Percentiles rank a stretch among this genome's conserved stretches.
phyloP scores from a whole-genome alignment of 2,888 invertebrate species.

The Hirtodrosophila duncani region DNA sequence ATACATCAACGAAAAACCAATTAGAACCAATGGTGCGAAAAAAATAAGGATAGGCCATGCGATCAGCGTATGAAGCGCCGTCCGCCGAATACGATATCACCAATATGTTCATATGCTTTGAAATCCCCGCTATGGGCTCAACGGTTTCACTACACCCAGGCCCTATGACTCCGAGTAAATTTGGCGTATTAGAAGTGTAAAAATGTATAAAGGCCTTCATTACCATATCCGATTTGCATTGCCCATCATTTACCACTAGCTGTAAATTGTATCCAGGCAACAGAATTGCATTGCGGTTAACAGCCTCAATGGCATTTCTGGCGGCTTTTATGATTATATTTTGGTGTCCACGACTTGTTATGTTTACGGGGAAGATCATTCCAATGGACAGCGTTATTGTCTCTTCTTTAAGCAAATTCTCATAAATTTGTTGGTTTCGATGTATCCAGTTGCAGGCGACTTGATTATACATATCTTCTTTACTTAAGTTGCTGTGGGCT shows the following conservation, averaged over 20 bases:
- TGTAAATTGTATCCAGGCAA: conserved; percentile 82
- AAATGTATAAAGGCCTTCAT: conserved; percentile 87
- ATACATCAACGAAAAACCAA: conserved; percentile 79
- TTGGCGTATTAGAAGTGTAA: conserved; percentile 79
- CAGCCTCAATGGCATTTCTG: conserved; percentile 81
- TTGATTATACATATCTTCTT: conserved; percentile 48
- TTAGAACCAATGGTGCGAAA: conserved; percentile 89
- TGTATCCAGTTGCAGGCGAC: conserved; percentile 85
- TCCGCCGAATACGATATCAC: conserved; percentile 89
- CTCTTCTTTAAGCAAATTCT: conserved; percentile 77
- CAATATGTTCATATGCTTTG: conserved; percentile 85
- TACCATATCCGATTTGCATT: conserved; percentile 85
- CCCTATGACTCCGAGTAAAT: conserved; percentile 85
- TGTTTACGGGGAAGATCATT: conserved; percentile 82
- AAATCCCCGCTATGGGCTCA: conserved; percentile 87
- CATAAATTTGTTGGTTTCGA: conserved; percentile 78
- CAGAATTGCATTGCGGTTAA: conserved; percentile 82
- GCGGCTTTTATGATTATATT: conserved; percentile 80
- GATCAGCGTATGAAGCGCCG: conserved; percentile 85
- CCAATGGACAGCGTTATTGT: conserved; percentile 56
- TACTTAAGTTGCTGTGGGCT: neutral
- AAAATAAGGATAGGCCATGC: conserved; percentile 86
- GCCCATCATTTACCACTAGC: conserved; percentile 82
- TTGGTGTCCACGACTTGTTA: conserved; percentile 81
- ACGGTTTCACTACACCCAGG: conserved; percentile 90